Evolutionary conservation across 2,888 invertebrate species (phyloP).

Genomic region (Sphaerophoria rueppellii): DNA sequence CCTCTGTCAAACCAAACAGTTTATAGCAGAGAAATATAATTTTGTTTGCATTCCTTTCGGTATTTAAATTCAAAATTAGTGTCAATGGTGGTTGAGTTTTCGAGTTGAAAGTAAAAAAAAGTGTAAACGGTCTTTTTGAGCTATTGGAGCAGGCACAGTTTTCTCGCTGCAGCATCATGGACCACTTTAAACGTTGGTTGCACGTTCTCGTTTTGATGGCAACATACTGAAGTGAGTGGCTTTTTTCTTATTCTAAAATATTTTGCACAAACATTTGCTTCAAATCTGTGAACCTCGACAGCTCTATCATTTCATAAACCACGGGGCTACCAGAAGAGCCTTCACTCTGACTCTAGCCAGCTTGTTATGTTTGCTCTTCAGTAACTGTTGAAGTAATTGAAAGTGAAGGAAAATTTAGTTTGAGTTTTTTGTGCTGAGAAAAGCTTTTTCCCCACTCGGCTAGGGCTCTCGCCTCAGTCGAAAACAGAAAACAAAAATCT

Average conservation of each 20-base stretch:
- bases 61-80: constrained; percentile 37
- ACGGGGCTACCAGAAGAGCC: neutral
- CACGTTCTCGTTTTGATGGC: constrained; percentile 9
- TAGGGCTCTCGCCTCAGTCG: too few species aligned
- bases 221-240: constrained; percentile 18
- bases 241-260: neutral
- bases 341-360: neutral
- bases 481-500: too few species aligned
- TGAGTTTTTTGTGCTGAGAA: constrained; percentile 27
- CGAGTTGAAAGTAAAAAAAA: constrained; percentile 5
- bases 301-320: too few species aligned
- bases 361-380: constrained; percentile 21
- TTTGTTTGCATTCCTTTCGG: constrained; percentile 6
- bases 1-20: constrained; percentile 26
- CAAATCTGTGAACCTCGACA: too few species aligned
- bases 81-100: constrained; percentile 36
- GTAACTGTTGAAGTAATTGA: constrained; percentile 41
- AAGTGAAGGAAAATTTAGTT: constrained; percentile 53
- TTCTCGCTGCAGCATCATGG: neutral
- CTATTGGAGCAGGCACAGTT: neutral
- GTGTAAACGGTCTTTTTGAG: constrained; percentile 31
- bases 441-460: neutral
- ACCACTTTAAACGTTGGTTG: neutral
- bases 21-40: constrained; percentile 1
- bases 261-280: neutral